phyloP scores from a whole-genome alignment of 1,140 invertebrate genomes.

The Drosophila pseudoananassae region DNA sequence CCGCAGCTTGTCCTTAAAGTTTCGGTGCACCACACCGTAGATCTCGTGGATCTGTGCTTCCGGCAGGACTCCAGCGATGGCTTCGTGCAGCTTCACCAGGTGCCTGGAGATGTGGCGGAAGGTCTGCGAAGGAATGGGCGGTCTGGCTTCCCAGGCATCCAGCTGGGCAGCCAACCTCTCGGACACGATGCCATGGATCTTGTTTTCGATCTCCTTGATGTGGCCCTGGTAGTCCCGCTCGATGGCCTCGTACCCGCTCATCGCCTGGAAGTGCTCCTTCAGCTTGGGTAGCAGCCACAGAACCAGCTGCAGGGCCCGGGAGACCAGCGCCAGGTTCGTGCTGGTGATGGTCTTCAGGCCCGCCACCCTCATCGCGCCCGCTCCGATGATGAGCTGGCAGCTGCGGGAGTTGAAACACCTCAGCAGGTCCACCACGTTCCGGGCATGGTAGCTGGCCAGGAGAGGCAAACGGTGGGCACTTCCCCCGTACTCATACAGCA shows the following conservation, averaged over 20 bases:
- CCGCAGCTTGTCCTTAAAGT: constrained; percentile 94
- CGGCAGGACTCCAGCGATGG: constrained; percentile 92
- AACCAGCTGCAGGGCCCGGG: constrained; percentile 93
- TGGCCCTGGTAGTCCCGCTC: constrained; percentile 94
- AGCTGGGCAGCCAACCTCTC: constrained; percentile 92
- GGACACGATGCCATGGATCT: constrained; percentile 95
- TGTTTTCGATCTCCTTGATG: constrained; percentile 95
- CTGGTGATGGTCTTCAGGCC: constrained; percentile 98
- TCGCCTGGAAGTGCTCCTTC: constrained; percentile 87
- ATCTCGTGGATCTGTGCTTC: constrained; percentile 88
- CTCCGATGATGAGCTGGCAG: constrained; percentile 97
- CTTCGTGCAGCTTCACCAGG: constrained; percentile 96
- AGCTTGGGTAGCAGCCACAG: constrained; percentile 91
- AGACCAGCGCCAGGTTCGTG: constrained; percentile 96
- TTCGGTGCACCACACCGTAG: constrained; percentile 93
- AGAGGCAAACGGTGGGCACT: constrained; percentile 89
- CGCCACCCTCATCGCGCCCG: constrained; percentile 96
- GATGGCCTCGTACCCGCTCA: constrained; percentile 87
- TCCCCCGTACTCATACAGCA: constrained; percentile 95
- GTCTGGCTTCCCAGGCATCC: constrained; percentile 95
- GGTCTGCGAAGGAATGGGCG: constrained; percentile 96
- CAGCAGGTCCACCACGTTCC: constrained; percentile 94
- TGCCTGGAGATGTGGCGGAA: constrained; percentile 97
- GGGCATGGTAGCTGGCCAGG: constrained; percentile 88
- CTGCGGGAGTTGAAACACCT: constrained; percentile 96